Evolutionary conservation across 2,113 vertebrate species (phyloP).

Genomic region (Oncorhynchus keta): DNA sequence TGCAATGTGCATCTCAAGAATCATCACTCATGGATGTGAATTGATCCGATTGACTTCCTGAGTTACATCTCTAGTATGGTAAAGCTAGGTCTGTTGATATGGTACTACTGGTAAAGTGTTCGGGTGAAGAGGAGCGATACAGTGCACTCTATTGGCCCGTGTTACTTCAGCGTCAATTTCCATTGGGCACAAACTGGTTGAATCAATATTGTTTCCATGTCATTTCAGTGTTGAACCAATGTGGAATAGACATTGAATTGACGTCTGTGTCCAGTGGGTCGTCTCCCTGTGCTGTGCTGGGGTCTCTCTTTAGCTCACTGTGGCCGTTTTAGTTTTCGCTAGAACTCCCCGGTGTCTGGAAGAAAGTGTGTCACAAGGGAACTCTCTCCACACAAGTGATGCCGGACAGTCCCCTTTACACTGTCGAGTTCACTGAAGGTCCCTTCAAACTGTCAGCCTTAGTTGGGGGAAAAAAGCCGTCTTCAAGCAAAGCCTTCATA

Average conservation of each 20-base stretch:
- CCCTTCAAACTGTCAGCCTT: constrained; percentile 19
- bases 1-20: constrained; percentile 18
- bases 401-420: neutral
- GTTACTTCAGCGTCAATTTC: too few species aligned
- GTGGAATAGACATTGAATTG: neutral
- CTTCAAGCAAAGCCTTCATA: constrained; percentile 16
- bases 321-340: neutral
- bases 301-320: neutral
- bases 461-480: neutral
- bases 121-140: neutral
- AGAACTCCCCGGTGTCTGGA: constrained; percentile 1
- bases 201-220: too few species aligned
- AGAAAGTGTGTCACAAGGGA: neutral
- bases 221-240: too few species aligned
- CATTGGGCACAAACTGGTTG: too few species aligned
- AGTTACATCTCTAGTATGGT: neutral
- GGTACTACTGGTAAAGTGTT: neutral
- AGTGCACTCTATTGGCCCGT: too few species aligned
- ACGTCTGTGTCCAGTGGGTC: too few species aligned
- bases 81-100: neutral
- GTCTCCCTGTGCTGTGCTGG: neutral
- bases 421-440: constrained; percentile 7
- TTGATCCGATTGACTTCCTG: constrained; percentile 26
- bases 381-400: neutral
- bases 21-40: constrained; percentile 18